Conservation (phyloP, 2,797 vertebrate genomes). For the Notolepis coatsorum region DNA sequence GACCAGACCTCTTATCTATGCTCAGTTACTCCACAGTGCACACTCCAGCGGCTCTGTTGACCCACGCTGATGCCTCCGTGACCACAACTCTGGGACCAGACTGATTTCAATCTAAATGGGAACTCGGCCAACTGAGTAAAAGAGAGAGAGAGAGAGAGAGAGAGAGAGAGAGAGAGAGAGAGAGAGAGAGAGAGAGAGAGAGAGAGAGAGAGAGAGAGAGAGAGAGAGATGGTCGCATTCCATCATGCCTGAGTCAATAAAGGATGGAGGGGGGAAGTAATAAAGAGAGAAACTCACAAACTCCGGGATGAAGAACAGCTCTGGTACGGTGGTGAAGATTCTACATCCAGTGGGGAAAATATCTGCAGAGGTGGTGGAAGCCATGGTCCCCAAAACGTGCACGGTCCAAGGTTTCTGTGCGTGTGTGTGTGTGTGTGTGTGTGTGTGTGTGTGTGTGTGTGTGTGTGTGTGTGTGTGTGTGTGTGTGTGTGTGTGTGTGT, state of each 20-base stretch:
- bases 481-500: too few species aligned
- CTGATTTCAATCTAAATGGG: not conserved
- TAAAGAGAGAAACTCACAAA: constrained; percentile 81
- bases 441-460: not conserved
- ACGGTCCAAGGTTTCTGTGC: too few species aligned
- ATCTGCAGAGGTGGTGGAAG: constrained; percentile 60
- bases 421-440: constrained; percentile 15
- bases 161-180: too few species aligned
- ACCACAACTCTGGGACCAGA: not conserved
- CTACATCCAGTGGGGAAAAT: constrained; percentile 80
- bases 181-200: too few species aligned
- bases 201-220: not conserved
- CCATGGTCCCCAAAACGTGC: constrained; percentile 73
- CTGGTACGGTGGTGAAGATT: constrained; percentile 82
- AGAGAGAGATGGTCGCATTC: not conserved
- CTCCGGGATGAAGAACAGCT: constrained; percentile 85
- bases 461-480: constrained; percentile 20
- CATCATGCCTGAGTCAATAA: not conserved
- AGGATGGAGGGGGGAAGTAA: not conserved
- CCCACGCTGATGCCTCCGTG: constrained; percentile 16
- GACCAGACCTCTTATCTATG: not conserved
- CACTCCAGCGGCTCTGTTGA: not conserved
- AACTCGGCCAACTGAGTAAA: not conserved
- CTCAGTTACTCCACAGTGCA: not conserved
- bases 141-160: constrained; percentile 2